These are phyloP conservation scores for Liodrosophila aerea DNA, from an alignment of 2,888 invertebrate genomes.

Conservation along the genomic window DNA sequence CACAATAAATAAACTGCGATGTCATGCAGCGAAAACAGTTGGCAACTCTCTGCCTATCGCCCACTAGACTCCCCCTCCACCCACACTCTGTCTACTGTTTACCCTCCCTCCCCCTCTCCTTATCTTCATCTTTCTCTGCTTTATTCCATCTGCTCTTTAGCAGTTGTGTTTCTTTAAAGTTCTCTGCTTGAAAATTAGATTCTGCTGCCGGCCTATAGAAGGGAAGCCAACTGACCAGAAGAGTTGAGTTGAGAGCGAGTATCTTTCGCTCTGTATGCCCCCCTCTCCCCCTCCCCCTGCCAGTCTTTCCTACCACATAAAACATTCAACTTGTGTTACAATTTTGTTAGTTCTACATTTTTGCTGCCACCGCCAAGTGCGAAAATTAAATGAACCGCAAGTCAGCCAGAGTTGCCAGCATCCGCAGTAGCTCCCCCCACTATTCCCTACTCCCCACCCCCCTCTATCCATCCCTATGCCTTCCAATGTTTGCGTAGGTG, in stretches of 20 bases:
- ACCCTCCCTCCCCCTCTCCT: neutral
- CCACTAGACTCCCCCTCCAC: constrained; percentile 1
- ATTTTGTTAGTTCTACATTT: constrained; percentile 18
- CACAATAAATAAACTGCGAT: constrained; percentile 72
- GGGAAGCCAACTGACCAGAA: constrained; percentile 33
- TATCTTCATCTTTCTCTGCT: neutral
- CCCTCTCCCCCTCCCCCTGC: neutral
- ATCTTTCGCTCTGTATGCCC: neutral
- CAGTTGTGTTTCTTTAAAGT: constrained; percentile 28
- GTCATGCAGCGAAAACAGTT: constrained; percentile 69
- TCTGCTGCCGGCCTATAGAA: constrained; percentile 45
- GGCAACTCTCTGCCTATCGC: constrained; percentile 21
- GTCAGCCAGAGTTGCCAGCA: constrained; percentile 20
- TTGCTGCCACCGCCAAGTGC: constrained; percentile 52
- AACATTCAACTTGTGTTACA: constrained; percentile 16
- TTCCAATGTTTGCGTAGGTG: constrained; percentile 64
- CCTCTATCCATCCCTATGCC: neutral
- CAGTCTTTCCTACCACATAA: constrained; percentile 4
- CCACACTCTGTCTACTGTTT: neutral
- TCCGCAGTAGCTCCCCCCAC: constrained; percentile 19
- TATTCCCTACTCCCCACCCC: neutral
- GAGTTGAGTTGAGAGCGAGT: constrained; percentile 8
- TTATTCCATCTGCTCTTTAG: neutral
- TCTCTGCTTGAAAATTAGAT: constrained; percentile 49
- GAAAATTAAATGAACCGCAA: constrained; percentile 76